phyloP scores from a whole-genome alignment of 2,113 vertebrate species.

The Neopipo cinnamomea region DNA sequence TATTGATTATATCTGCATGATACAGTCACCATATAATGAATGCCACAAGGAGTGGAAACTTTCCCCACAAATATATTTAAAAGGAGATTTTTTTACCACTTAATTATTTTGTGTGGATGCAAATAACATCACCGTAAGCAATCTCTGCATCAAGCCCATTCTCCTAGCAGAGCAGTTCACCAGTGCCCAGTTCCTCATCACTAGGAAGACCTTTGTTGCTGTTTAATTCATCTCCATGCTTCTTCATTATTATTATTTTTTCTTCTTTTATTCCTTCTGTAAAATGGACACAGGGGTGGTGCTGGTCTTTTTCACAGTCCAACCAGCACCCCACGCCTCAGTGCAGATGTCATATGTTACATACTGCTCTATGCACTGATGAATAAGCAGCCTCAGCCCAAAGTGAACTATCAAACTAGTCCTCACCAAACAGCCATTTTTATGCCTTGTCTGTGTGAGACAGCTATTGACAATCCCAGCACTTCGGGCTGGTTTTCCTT shows the following conservation, averaged over 20 bases:
- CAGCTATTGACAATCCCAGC: background rate
- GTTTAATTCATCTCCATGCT: background rate
- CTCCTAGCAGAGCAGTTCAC: background rate
- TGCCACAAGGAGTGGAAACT: background rate
- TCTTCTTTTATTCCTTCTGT: background rate
- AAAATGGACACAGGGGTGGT: background rate
- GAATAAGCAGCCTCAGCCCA: background rate
- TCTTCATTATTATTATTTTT: background rate
- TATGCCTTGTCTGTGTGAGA: background rate
- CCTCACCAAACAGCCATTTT: background rate
- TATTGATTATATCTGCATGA: background rate
- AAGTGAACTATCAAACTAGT: background rate
- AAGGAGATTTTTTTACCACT: background rate
- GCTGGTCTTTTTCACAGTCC: background rate
- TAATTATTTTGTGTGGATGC: background rate
- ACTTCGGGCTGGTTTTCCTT: background rate
- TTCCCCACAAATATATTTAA: background rate
- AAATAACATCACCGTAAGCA: background rate
- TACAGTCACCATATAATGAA: background rate
- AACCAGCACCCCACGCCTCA: accelerated
- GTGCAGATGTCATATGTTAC: accelerated
- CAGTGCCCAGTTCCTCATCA: background rate
- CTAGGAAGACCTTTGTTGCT: background rate
- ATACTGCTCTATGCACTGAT: accelerated
- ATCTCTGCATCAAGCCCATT: background rate